A percentile compares a stretch with the other conserved stretches of the same genome.
Evolutionary conservation across 2,113 vertebrate species (phyloP).

Genomic region (Dromiciops gliroides): DNA sequence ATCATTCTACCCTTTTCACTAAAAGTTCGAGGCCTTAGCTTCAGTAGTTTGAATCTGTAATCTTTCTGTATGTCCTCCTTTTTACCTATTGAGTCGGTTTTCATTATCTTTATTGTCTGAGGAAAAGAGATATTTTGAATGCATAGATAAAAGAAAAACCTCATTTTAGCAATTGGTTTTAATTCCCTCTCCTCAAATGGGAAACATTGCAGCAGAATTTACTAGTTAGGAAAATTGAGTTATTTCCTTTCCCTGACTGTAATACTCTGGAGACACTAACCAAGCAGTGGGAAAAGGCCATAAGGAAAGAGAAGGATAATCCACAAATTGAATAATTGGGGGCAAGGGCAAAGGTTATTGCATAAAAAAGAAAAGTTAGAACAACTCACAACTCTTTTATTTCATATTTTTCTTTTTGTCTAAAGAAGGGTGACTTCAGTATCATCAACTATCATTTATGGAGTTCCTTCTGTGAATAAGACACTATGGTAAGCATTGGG

Average conservation of each 20-base stretch:
- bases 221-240: neutral
- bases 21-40: slow-evolving; percentile 8
- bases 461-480: neutral
- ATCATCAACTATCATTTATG: neutral
- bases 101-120: neutral
- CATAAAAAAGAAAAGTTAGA: neutral
- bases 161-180: slow-evolving; percentile 19
- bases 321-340: neutral
- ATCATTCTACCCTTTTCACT: neutral
- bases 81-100: neutral
- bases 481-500: neutral
- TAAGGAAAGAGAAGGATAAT: slow-evolving; percentile 25
- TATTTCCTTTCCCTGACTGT: neutral
- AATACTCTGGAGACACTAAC: neutral
- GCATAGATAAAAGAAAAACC: neutral
- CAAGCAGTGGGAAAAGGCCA: neutral
- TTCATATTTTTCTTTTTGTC: neutral
- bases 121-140: slow-evolving; percentile 17
- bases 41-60: neutral
- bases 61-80: neutral
- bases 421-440: neutral
- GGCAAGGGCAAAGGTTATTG: neutral
- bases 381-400: neutral
- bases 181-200: neutral
- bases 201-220: neutral